These are phyloP conservation scores for Tetanocera ferruginea DNA, from an alignment of 2,888 invertebrate species.

Conservation along the genomic window DNA sequence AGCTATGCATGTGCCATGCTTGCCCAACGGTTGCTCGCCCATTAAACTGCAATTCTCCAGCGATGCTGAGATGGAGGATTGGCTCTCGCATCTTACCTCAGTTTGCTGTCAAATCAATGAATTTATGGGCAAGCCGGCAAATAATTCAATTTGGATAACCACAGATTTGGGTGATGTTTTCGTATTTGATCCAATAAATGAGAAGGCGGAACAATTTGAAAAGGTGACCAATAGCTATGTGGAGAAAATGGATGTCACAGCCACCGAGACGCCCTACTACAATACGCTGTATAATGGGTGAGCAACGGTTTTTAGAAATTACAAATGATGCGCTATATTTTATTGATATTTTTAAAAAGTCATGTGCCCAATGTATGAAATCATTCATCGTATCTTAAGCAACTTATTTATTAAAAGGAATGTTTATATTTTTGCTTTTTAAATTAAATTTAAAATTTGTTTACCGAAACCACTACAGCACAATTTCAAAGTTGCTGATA, in stretches of 20 bases:
- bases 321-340: too few species aligned
- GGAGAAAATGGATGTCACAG: slow-evolving; percentile 80
- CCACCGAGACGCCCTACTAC: slow-evolving; percentile 76
- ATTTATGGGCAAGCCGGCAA: slow-evolving; percentile 78
- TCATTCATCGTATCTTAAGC: too few species aligned
- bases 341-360: too few species aligned
- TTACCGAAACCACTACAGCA: too few species aligned
- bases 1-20: slow-evolving; percentile 80
- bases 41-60: slow-evolving; percentile 84
- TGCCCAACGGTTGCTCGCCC: slow-evolving; percentile 70
- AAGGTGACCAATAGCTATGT: slow-evolving; percentile 72
- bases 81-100: slow-evolving; percentile 85
- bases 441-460: too few species aligned
- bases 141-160: slow-evolving; percentile 83
- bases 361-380: too few species aligned
- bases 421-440: too few species aligned
- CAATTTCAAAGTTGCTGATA: too few species aligned
- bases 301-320: slow-evolving; percentile 9
- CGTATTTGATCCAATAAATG: slow-evolving; percentile 81
- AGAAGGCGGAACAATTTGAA: slow-evolving; percentile 72
- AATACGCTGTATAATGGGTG: slow-evolving; percentile 78
- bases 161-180: slow-evolving; percentile 85
- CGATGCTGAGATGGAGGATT: slow-evolving; percentile 90
- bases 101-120: slow-evolving; percentile 83
- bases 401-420: too few species aligned